Conservation (phyloP, 2,113 vertebrate species). For the Donacobius atricapilla region DNA sequence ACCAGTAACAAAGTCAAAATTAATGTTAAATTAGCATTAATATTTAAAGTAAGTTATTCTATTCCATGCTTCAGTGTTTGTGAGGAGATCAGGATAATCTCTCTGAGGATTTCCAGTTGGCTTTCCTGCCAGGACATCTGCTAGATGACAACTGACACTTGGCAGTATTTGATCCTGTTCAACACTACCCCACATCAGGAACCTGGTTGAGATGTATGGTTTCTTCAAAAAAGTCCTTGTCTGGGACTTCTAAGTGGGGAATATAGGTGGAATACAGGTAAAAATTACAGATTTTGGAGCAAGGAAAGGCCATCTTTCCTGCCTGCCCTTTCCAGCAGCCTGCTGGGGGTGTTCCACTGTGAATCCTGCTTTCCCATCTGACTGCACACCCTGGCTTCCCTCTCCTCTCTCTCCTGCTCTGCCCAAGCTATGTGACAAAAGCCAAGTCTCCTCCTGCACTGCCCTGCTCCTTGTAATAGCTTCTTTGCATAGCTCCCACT, state of each 20-base stretch:
- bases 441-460: neutral
- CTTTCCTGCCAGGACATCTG: neutral
- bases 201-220: neutral
- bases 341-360: fast-evolving
- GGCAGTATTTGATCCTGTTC: neutral
- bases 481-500: neutral
- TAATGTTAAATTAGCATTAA: slow-evolving; percentile 12
- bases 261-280: neutral
- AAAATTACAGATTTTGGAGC: neutral
- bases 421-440: neutral
- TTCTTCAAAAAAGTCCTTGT: neutral
- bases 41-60: slow-evolving; percentile 23
- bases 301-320: neutral
- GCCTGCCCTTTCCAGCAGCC: neutral
- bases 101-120: neutral
- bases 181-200: neutral
- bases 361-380: neutral
- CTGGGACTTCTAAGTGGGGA: neutral
- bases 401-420: neutral
- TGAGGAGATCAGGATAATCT: slow-evolving; percentile 9
- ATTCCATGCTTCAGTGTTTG: slow-evolving; percentile 19
- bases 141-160: neutral
- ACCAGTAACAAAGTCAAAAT: slow-evolving; percentile 20
- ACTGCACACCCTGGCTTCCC: neutral
- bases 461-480: neutral